Base-by-base conservation (phyloP, 2,797 vertebrate genomes). In the Cynodonichthys magdalenae region DNA sequence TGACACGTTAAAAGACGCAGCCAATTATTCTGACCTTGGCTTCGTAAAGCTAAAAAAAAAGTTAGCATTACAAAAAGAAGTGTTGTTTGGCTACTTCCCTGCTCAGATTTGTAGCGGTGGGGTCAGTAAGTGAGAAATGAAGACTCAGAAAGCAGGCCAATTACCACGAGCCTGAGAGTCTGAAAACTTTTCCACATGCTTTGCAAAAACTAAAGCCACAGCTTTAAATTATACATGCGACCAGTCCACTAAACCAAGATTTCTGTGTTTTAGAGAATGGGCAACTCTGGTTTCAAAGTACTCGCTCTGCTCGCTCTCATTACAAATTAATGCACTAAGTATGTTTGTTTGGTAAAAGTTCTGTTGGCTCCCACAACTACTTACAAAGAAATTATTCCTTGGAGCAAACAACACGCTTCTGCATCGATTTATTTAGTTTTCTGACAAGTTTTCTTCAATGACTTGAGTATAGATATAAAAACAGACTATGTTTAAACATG, bases 11-110 rank as follows among this genome's bases (percentile, higher is more conserved):
- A 66, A 60, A 77, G 70, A 77, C 52, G 24, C 11, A 60, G 80
- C 56, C 82, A 87, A 87, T 87, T 89, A 87, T 78, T 84, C 69
- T 86, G 78, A 87, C 84, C 81, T 71, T 66, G 52, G 56, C 59
- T 71, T 69, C 61, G 28, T 71, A n/a, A 18, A 8, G 67, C 42
- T 15, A 19, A 58, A 60, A 62, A 52, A 69, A 3, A 15, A 44
- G 79, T 52, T 48, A 34, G 69, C 51, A 39, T 79, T 48, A 51
- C 55, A 66, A 59, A 46, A 47, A 50, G 57, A 69, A 63, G 34
- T 69, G 71, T 73, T 79, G 36, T 65, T 66, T 15, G 17, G 12
- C 63, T 74, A 53, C 75, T 68, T 62, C 63, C 31, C 53, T 46
- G 10, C 56, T 64, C 19, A 59, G 54, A 54, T 69, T 53, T 61